Base-by-base conservation (phyloP, 2,113 vertebrate species). In the Lophura nycthemera region DNA sequence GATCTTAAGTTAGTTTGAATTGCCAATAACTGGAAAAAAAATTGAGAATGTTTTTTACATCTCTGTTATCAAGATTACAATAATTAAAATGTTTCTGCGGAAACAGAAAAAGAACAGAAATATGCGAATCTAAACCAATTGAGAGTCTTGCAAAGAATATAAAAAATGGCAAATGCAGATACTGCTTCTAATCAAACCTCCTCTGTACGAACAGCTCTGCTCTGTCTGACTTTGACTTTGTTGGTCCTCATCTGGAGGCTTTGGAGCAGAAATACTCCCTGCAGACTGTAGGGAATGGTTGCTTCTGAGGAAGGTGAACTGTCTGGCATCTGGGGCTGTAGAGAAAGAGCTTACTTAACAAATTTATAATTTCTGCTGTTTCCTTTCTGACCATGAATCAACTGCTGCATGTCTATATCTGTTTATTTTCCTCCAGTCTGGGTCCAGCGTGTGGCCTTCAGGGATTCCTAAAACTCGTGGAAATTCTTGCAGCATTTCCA, bases 401-500 rank as follows among this genome's bases (percentile, higher is more conserved):
- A 47, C 5, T 40, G 40, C 61, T 86, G 30, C 30, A 5, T 50
- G 16, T 83, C 42, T 77, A 1, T 38, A 7, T 85, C 11, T 38
- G 22, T 48, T 32, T 42, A 25, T 86, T 93, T 76, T 81, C 30
- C 95, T 98, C 95, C 89, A 98, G 98, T 25, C 93, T 99, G 29
- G 98, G 98, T 50, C 98, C 98, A 13, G 85, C 86, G 32, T 96
- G 95, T 15, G 98, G 98, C 74, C 97, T 98, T 32, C 96, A 96
- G 60, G 98, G 97, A 71, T 97, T 99, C 87, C 96, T 96, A 45
- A 98, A 96, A 59, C 97, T 99, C 0, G 98, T 97, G 85, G 96
- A 96, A 83, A 96, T 98, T 78, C 98, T 99, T 15, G 97, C 98
- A 10, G 97, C 97, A 10, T 98, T 99, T 63, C 96, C 97, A 10